Conservation (phyloP, 2,888 invertebrate species). For the Euproctis similis region DNA sequence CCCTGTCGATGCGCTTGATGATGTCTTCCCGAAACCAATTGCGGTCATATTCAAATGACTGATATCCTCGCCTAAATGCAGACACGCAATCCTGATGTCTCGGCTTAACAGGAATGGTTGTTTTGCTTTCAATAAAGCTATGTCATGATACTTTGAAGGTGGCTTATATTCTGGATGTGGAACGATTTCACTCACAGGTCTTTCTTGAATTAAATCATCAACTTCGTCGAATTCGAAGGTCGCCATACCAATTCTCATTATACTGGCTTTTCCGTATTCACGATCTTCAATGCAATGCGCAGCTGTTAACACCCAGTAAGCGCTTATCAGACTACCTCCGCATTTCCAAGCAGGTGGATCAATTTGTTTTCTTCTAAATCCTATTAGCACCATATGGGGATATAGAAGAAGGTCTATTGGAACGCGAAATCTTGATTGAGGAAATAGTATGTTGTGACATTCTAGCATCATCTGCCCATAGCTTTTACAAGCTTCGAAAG, state of each 20-base stretch:
- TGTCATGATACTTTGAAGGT: conserved; percentile 78
- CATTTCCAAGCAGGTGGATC: conserved; percentile 53
- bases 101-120: conserved; percentile 62
- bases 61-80: conserved; percentile 47
- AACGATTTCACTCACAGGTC: conserved; percentile 53
- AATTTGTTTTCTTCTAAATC: conserved; percentile 30
- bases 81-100: conserved; percentile 78
- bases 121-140: conserved; percentile 77
- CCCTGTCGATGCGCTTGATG: conserved; percentile 49
- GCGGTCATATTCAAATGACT: conserved; percentile 61
- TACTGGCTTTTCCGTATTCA: conserved; percentile 62
- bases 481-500: conserved; percentile 49
- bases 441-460: conserved; percentile 56
- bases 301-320: conserved; percentile 61
- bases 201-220: conserved; percentile 69
- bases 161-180: conserved; percentile 75
- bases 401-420: conserved; percentile 70
- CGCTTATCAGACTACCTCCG: conserved; percentile 59
- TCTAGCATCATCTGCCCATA: conserved; percentile 59
- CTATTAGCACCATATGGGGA: conserved; percentile 79
- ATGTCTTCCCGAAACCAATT: conserved; percentile 78
- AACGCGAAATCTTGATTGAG: conserved; percentile 44
- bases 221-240: conserved; percentile 67
- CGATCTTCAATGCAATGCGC: conserved; percentile 62
- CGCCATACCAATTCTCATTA: conserved; percentile 72